A percentile compares a stretch with the other conserved stretches of the same genome.
phyloP scores from a whole-genome alignment of 2,113 vertebrate genomes.

The Thamnaconus septentrionalis region DNA sequence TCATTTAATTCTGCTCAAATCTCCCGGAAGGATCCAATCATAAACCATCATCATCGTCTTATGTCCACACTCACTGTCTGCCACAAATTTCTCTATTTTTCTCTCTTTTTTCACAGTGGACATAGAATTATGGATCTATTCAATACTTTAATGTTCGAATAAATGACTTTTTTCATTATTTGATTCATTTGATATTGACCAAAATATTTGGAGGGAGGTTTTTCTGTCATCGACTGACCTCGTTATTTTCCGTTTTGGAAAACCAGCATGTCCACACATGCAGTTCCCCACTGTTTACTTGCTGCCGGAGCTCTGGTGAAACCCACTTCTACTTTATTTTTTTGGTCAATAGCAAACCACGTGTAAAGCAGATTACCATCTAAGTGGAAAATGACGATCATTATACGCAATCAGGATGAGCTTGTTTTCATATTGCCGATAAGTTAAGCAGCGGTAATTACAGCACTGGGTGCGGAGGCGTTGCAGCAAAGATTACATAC shows the following conservation, averaged over 20 bases:
- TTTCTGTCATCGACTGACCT: background rate
- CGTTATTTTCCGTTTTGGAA: constrained; percentile 1
- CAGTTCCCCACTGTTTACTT: constrained; percentile 18
- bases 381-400: constrained; percentile 72
- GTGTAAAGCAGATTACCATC: constrained; percentile 60
- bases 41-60: constrained; percentile 44
- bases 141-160: background rate
- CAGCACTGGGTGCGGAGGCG: constrained; percentile 36
- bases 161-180: background rate
- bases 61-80: constrained; percentile 30
- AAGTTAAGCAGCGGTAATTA: constrained; percentile 67
- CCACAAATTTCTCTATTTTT: too few species aligned
- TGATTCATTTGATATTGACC: constrained; percentile 2
- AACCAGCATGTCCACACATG: background rate
- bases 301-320: constrained; percentile 26
- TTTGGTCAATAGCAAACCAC: constrained; percentile 39
- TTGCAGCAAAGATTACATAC: constrained; percentile 47
- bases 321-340: constrained; percentile 11
- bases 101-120: background rate
- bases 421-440: constrained; percentile 62
- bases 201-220: background rate
- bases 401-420: constrained; percentile 64
- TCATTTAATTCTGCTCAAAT: constrained; percentile 59
- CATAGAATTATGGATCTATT: too few species aligned
- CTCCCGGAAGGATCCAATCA: constrained; percentile 43